A percentile compares a stretch with the other conserved stretches of the same genome.
Conservation (phyloP, 2,888 invertebrate genomes). For the Dioctria linearis region DNA sequence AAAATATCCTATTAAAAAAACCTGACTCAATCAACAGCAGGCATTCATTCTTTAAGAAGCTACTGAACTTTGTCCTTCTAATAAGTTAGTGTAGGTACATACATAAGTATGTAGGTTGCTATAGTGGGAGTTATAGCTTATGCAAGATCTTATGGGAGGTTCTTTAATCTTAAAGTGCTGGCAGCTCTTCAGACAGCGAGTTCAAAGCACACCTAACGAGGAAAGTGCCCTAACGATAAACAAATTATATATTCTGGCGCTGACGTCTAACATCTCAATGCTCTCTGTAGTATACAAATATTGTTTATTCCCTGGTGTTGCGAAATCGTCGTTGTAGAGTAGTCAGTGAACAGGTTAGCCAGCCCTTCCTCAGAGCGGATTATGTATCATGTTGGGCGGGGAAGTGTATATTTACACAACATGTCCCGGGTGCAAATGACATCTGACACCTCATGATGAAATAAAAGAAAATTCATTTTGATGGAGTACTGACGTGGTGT, state of each 20-base stretch:
- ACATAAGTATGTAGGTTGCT: no score
- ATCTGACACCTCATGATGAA: constrained; percentile 47
- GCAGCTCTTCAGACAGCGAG: background rate
- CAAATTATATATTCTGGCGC: constrained; percentile 9
- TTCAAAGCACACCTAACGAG: constrained; percentile 32
- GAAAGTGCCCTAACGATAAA: constrained; percentile 1
- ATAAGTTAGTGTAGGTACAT: background rate
- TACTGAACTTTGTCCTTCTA: background rate
- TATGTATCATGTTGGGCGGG: constrained; percentile 15
- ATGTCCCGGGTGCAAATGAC: constrained; percentile 46
- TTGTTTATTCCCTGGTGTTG: background rate
- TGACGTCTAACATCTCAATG: constrained; percentile 15
- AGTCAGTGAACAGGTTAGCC: background rate
- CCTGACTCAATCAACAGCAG: constrained; percentile 1
- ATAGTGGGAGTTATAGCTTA: background rate
- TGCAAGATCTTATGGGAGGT: background rate
- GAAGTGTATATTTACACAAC: constrained; percentile 27
- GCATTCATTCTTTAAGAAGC: constrained; percentile 3
- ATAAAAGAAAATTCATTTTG: constrained; percentile 46
- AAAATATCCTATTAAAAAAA: constrained; percentile 24
- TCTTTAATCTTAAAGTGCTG: background rate
- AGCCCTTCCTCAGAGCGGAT: background rate
- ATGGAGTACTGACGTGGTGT: constrained; percentile 38
- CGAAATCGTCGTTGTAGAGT: background rate
- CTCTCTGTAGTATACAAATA: background rate